Evolutionary conservation across 2,797 vertebrate genomes (phyloP).

Genomic region (Melanotaenia parkinsoni): DNA sequence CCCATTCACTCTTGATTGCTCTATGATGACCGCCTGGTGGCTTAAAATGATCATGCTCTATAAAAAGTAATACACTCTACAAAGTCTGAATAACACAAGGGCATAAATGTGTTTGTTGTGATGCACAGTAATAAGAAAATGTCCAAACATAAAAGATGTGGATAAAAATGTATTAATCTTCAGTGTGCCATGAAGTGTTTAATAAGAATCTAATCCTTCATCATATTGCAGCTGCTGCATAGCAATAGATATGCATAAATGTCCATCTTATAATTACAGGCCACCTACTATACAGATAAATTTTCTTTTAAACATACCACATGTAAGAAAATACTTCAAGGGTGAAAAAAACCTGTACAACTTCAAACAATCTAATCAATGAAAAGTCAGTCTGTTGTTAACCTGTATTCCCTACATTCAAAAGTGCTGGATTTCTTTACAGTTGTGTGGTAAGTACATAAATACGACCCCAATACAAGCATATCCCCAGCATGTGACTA

Average conservation of each 20-base stretch:
- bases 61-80: not conserved
- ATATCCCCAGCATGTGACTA: not conserved
- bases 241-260: slow-evolving; percentile 4
- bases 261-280: not conserved
- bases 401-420: not conserved
- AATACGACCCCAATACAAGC: too few relatives aligned
- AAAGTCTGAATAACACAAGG: not conserved
- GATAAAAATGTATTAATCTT: not conserved
- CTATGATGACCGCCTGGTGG: not conserved
- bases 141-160: not conserved
- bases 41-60: not conserved
- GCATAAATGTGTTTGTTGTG: not conserved
- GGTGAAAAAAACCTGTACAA: not conserved
- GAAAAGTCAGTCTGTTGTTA: not conserved
- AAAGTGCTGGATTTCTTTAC: slow-evolving; percentile 1
- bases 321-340: not conserved
- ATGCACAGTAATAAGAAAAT: not conserved
- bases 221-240: not conserved
- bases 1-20: slow-evolving; percentile 26
- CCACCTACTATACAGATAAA: not conserved
- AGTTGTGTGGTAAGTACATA: too few relatives aligned
- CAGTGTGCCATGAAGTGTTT: too few relatives aligned
- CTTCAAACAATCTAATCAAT: not conserved
- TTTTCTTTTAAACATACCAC: not conserved
- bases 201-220: too few relatives aligned